A percentile compares a stretch with the other conserved stretches of the same genome.
phyloP scores from a whole-genome alignment of 2,888 invertebrate species.

The Ornithoptera alexandrae region DNA sequence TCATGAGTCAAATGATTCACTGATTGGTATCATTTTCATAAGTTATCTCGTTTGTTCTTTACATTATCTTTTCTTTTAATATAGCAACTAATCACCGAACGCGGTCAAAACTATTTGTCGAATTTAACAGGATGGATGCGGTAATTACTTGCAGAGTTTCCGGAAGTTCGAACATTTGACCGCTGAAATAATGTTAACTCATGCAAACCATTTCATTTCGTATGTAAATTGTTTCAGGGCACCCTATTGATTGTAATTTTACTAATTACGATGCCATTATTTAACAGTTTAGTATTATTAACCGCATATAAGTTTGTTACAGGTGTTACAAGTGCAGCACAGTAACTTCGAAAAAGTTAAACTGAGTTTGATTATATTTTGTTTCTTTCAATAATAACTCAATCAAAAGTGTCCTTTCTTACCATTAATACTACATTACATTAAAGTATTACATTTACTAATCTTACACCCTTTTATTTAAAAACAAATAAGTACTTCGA shows the following conservation, averaged over 20 bases:
- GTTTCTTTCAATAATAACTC: no score
- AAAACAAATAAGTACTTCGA: no score
- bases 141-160: neutral
- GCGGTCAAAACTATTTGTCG: neutral
- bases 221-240: neutral
- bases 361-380: no score
- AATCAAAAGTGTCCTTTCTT: no score
- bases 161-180: neutral
- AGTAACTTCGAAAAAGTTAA: no score
- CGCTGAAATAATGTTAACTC: conserved; percentile 11
- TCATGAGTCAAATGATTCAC: neutral
- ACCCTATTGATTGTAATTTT: neutral
- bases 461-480: no score
- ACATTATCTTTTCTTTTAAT: neutral
- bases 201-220: conserved; percentile 7
- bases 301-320: no score
- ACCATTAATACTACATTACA: no score
- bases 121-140: neutral
- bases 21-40: neutral
- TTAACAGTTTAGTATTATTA: no score
- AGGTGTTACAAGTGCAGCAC: no score
- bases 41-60: neutral
- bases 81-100: neutral
- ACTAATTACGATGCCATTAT: neutral
- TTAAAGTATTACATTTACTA: no score